Conservation (phyloP, 1,140 invertebrate genomes). For the Epicauta chinensis region DNA sequence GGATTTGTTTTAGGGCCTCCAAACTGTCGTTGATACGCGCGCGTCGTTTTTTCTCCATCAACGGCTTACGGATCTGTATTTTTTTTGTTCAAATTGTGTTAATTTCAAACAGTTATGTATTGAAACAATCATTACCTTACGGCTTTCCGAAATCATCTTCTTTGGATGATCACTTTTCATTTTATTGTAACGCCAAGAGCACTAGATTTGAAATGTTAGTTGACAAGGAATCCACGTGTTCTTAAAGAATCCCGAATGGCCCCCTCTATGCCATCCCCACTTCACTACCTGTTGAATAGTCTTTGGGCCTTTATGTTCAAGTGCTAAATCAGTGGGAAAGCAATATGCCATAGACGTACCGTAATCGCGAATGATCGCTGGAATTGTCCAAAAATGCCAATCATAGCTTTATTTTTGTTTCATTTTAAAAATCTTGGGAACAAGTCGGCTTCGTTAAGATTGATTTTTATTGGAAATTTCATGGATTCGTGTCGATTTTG, state of each 20-base stretch:
- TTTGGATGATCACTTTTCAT: constrained; percentile 6
- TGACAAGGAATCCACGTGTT: constrained; percentile 2
- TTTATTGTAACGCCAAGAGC: not conserved
- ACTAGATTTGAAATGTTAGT: constrained; percentile 1
- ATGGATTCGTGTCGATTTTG: too few relatives aligned
- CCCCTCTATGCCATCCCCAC: constrained; percentile 9
- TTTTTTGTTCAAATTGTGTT: not conserved
- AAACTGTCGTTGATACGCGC: constrained; percentile 63
- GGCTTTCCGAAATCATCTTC: constrained; percentile 2
- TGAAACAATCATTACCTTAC: constrained; percentile 1
- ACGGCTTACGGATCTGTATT: constrained; percentile 56
- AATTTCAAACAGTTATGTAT: not conserved
- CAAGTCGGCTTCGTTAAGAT: too few relatives aligned
- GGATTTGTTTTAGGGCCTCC: constrained; percentile 54
- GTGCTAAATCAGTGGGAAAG: not conserved
- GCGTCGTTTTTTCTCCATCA: constrained; percentile 63
- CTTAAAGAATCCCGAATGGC: constrained; percentile 9
- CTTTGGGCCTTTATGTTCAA: not conserved
- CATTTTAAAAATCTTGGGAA: too few relatives aligned
- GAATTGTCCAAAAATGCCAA: too few relatives aligned
- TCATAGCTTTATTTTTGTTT: too few relatives aligned
- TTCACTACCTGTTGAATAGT: constrained; percentile 13
- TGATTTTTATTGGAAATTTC: too few relatives aligned
- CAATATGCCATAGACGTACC: not conserved
- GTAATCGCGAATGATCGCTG: too few relatives aligned